Conservation (phyloP, 2,888 invertebrate species). For the Clistopyga incitator region DNA sequence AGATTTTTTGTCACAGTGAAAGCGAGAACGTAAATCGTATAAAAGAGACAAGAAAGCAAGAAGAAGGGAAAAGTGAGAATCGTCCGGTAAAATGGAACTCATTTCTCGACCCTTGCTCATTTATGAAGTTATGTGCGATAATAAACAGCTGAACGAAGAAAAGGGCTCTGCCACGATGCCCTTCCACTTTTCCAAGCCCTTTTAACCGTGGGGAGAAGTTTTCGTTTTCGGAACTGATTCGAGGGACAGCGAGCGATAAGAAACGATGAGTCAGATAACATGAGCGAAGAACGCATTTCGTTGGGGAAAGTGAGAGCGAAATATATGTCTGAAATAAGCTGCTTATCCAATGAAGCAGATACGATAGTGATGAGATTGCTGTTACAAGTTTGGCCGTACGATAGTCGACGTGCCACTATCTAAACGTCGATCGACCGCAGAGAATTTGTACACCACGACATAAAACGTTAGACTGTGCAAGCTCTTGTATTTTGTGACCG, state of each 20-base stretch:
- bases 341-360: not conserved
- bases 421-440: constrained; percentile 43
- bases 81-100: not conserved
- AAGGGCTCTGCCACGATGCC: not conserved
- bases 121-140: not conserved
- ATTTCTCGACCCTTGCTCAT: not conserved
- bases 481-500: not conserved
- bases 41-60: not conserved
- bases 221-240: not conserved
- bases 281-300: not conserved
- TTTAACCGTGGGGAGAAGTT: not conserved
- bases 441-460: constrained; percentile 18
- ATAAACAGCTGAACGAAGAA: constrained; percentile 1
- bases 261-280: not conserved
- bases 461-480: constrained; percentile 18
- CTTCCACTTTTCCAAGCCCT: not conserved
- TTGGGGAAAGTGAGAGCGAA: not conserved
- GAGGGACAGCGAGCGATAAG: not conserved
- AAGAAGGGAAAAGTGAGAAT: not conserved
- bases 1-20: no score
- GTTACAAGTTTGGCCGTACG: constrained; percentile 55
- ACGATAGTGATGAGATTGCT: constrained; percentile 55
- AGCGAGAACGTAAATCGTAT: not conserved
- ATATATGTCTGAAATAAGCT: no score
- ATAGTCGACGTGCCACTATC: constrained; percentile 44